These are phyloP conservation scores for Gopherus flavomarginatus DNA, from an alignment of 2,113 vertebrate genomes.

Conservation along the genomic window DNA sequence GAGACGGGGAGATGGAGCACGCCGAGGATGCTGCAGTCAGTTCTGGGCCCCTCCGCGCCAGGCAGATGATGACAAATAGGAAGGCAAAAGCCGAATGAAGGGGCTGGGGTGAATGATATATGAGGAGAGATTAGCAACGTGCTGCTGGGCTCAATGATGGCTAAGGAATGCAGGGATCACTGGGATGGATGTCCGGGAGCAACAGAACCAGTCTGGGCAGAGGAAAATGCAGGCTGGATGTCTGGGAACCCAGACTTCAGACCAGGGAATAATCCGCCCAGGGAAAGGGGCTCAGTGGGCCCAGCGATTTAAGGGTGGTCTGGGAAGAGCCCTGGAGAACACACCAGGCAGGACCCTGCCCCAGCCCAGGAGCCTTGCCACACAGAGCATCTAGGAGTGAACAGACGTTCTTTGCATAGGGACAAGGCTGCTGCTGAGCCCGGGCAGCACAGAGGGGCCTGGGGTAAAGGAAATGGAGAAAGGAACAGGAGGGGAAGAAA, in stretches of 20 bases:
- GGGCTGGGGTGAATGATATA: too few species aligned
- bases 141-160: background rate
- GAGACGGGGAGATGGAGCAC: too few species aligned
- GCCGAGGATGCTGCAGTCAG: too few species aligned
- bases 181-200: background rate
- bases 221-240: background rate
- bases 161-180: background rate
- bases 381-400: background rate
- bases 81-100: background rate
- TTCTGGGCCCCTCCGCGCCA: background rate
- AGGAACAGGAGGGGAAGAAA: background rate
- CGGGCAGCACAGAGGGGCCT: rapidly evolving
- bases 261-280: too few species aligned
- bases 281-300: background rate
- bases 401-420: background rate
- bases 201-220: background rate
- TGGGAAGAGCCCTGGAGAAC: too few species aligned
- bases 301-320: background rate
- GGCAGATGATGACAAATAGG: background rate
- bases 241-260: background rate
- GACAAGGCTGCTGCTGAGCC: too few species aligned
- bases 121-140: background rate
- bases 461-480: background rate
- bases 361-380: too few species aligned
- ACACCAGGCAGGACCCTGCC: background rate